Percentiles rank a stretch among this genome's conserved stretches.
Conservation (phyloP, 2,888 invertebrate species). For the Cheilosia urbana region DNA sequence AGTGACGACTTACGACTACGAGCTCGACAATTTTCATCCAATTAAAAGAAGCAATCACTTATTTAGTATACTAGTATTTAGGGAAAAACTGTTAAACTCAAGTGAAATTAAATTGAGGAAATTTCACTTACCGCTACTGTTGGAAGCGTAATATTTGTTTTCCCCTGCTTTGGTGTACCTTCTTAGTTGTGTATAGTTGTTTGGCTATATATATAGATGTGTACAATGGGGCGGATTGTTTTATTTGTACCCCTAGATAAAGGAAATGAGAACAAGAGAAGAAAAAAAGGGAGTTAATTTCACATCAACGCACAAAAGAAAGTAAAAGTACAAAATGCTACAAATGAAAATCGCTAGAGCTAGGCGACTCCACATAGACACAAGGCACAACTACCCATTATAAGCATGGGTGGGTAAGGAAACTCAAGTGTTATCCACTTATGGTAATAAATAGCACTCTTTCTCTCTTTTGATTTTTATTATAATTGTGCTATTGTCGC, state of each 20-base stretch:
- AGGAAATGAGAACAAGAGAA: neutral
- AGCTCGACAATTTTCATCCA: slow-evolving; percentile 11
- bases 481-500: slow-evolving; percentile 28
- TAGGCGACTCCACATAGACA: neutral
- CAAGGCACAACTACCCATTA: slow-evolving; percentile 21
- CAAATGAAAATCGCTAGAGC: neutral
- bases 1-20: no score
- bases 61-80: slow-evolving; percentile 11
- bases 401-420: neutral
- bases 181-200: neutral
- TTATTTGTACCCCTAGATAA: neutral
- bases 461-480: slow-evolving; percentile 4
- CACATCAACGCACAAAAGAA: slow-evolving; percentile 21
- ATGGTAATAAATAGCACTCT: slow-evolving; percentile 35
- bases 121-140: slow-evolving; percentile 37
- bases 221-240: neutral
- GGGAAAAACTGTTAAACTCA: neutral
- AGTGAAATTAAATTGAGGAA: slow-evolving; percentile 29
- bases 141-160: neutral
- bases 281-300: neutral
- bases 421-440: slow-evolving; percentile 44
- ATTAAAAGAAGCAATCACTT: slow-evolving; percentile 32
- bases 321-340: slow-evolving; percentile 11
- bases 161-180: slow-evolving; percentile 6
- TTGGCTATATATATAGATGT: neutral